These are phyloP conservation scores for Semotilus atromaculatus DNA, from an alignment of 2,797 vertebrate genomes.

Conservation along the genomic window DNA sequence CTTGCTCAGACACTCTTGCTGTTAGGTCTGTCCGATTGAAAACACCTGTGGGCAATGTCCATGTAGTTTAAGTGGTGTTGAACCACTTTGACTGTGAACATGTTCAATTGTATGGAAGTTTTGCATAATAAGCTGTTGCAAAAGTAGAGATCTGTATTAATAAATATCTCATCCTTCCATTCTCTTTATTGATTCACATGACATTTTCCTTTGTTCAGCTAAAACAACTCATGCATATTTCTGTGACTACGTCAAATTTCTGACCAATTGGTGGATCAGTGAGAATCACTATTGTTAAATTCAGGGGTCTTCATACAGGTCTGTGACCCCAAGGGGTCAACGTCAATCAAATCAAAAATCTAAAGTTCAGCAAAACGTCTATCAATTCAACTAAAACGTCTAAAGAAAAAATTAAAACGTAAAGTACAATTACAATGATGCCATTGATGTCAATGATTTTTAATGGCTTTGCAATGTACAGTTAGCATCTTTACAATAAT, in stretches of 20 bases:
- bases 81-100: conserved; percentile 11
- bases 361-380: neutral
- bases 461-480: neutral
- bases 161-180: neutral
- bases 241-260: neutral
- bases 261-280: neutral
- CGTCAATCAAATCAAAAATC: neutral
- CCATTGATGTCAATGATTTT: neutral
- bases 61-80: neutral
- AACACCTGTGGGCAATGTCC: neutral
- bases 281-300: neutral
- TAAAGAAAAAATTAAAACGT: neutral
- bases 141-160: neutral
- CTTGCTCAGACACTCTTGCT: conserved; percentile 9
- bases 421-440: neutral
- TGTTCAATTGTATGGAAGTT: neutral
- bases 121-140: neutral
- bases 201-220: neutral
- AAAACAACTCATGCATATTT: neutral
- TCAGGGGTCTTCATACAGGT: neutral
- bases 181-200: neutral
- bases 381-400: neutral
- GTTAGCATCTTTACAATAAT: neutral
- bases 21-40: neutral
- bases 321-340: neutral